Conservation (phyloP, 2,888 invertebrate genomes). For the Eumacrocentrus americanus region DNA sequence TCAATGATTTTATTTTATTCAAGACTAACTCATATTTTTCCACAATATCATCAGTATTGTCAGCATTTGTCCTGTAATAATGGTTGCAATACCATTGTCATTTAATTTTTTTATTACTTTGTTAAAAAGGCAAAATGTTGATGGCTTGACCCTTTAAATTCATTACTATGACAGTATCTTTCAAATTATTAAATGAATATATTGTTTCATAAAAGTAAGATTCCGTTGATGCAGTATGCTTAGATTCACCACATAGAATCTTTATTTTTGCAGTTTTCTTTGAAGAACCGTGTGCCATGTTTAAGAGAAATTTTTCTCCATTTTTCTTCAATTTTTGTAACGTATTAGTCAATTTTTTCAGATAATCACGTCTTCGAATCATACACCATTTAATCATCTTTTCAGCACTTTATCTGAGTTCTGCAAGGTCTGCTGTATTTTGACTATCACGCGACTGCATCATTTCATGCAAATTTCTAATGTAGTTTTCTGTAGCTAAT, state of each 20-base stretch:
- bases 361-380: background rate
- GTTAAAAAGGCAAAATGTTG: background rate
- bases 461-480: no score
- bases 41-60: background rate
- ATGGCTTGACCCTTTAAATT: no score
- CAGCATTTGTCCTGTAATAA: background rate
- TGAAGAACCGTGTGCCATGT: no score
- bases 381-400: constrained; percentile 12
- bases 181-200: background rate
- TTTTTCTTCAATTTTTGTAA: no score
- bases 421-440: no score
- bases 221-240: constrained; percentile 9
- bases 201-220: background rate
- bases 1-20: no score
- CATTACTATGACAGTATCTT: background rate
- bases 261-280: background rate
- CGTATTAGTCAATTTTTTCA: background rate
- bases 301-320: no score
- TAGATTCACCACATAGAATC: background rate
- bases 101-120: background rate
- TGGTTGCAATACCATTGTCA: background rate
- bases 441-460: no score
- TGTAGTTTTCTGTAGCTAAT: no score
- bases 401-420: constrained; percentile 8
- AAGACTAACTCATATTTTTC: background rate